These are phyloP conservation scores for Empis livida DNA, from an alignment of 2,888 invertebrate genomes.

Conservation along the genomic window DNA sequence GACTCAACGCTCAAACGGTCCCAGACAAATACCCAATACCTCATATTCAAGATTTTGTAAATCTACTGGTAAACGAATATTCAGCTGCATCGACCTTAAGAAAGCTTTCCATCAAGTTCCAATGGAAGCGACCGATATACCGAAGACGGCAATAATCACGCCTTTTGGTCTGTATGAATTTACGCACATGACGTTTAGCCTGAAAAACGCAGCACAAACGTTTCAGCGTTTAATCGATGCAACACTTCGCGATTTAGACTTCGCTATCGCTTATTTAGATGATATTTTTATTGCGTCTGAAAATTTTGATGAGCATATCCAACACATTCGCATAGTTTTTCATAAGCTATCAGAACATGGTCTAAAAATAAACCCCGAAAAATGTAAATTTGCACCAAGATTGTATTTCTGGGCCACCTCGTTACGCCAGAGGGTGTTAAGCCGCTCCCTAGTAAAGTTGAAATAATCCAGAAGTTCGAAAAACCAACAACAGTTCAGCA, in stretches of 20 bases:
- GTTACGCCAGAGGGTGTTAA: constrained; percentile 6
- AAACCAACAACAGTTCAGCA: constrained; percentile 9
- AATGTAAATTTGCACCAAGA: constrained; percentile 12
- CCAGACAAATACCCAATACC: constrained; percentile 7
- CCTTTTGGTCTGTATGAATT: constrained; percentile 28
- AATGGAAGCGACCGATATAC: constrained; percentile 9
- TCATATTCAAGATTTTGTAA: constrained; percentile 6
- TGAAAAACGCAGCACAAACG: constrained; percentile 24
- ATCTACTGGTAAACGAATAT: constrained; percentile 8
- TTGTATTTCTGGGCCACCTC: constrained; percentile 10
- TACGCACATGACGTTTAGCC: constrained; percentile 22
- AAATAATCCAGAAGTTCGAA: constrained; percentile 7
- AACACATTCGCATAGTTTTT: constrained; percentile 13
- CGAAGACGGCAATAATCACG: constrained; percentile 20
- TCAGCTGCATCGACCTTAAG: constrained; percentile 14
- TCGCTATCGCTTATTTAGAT: constrained; percentile 16
- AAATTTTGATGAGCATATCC: constrained; percentile 8
- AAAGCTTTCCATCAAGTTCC: constrained; percentile 6
- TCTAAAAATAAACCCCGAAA: constrained; percentile 15
- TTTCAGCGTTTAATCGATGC: constrained; percentile 25
- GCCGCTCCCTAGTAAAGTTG: constrained; percentile 7
- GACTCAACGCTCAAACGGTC: constrained; percentile 3
- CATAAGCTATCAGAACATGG: constrained; percentile 15
- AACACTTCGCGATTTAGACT: constrained; percentile 16
- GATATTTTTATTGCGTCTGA: constrained; percentile 10